A percentile compares a stretch with the other conserved stretches of the same genome.
Conservation (phyloP, 2,888 invertebrate species). For the Deladenus siricidicola region DNA sequence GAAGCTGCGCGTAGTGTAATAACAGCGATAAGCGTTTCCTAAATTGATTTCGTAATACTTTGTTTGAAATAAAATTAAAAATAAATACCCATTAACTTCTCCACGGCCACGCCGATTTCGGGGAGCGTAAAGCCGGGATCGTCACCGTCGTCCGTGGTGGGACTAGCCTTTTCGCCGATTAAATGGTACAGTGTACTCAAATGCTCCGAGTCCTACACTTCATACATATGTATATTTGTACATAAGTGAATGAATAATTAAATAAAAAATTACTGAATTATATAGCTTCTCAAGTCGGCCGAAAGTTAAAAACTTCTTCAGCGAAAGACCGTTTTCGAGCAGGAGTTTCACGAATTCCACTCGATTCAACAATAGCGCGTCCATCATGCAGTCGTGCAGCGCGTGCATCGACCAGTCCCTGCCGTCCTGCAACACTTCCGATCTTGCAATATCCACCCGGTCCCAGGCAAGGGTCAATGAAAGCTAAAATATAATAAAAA, state of each 20-base stretch:
- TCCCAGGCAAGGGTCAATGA: constrained; percentile 93
- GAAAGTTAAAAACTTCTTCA: constrained; percentile 91
- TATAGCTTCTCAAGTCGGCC: constrained; percentile 92
- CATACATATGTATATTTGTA: neutral
- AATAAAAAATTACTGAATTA: constrained; percentile 31
- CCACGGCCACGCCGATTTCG: constrained; percentile 81
- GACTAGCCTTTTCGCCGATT: constrained; percentile 73
- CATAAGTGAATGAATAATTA: neutral
- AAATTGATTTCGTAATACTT: too few species aligned
- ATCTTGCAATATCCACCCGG: constrained; percentile 88
- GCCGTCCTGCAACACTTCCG: constrained; percentile 92
- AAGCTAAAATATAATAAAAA: constrained; percentile 58
- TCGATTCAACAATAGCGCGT: constrained; percentile 72
- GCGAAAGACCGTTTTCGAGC: constrained; percentile 96
- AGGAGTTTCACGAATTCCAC: constrained; percentile 94
- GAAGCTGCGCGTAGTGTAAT: constrained; percentile 88
- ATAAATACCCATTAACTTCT: constrained; percentile 54
- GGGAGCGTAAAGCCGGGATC: constrained; percentile 35
- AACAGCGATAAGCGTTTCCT: constrained; percentile 91
- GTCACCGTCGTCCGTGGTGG: constrained; percentile 59
- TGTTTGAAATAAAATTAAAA: neutral
- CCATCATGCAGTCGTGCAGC: constrained; percentile 88
- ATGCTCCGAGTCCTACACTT: constrained; percentile 18
- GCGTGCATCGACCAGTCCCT: constrained; percentile 84
- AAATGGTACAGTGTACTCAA: constrained; percentile 58